These are phyloP conservation scores for Bathynomus jamesi DNA, from an alignment of 1,140 invertebrate species.

Conservation along the genomic window DNA sequence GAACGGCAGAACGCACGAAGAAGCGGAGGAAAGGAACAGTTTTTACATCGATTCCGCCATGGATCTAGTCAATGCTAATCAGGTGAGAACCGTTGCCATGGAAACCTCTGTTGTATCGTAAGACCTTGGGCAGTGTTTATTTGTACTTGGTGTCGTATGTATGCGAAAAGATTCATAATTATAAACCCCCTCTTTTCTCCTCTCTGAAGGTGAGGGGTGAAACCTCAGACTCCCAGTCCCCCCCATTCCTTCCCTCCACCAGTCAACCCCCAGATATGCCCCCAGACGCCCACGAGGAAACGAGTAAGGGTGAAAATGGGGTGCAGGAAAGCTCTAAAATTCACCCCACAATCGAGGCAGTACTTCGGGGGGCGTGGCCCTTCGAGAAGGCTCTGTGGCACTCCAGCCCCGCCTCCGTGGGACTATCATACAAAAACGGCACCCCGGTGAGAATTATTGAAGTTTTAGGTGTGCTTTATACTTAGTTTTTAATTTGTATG, in stretches of 20 bases:
- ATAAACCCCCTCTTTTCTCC: no score
- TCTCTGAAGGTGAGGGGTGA: no score
- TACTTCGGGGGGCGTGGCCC: slow-evolving; percentile 34
- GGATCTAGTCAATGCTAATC: slow-evolving; percentile 30
- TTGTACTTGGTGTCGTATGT: no score
- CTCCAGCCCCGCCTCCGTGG: slow-evolving; percentile 35
- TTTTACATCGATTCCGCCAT: slow-evolving; percentile 18
- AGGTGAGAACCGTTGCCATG: no score
- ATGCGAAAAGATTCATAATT: no score
- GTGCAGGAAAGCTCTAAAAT: slow-evolving; percentile 9
- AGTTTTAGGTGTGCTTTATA: no score
- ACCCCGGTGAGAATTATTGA: slow-evolving; percentile 20
- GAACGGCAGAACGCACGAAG: slow-evolving; percentile 6
- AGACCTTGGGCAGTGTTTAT: not conserved
- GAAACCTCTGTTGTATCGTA: not conserved
- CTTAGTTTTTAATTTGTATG: no score
- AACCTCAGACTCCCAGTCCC: slow-evolving; percentile 13
- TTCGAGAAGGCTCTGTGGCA: slow-evolving; percentile 37
- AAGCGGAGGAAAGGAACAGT: slow-evolving; percentile 1
- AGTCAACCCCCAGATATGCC: slow-evolving; percentile 12
- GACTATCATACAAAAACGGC: slow-evolving; percentile 31
- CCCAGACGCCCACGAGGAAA: slow-evolving; percentile 8
- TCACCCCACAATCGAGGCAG: slow-evolving; percentile 34
- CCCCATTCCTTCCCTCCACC: slow-evolving; percentile 9
- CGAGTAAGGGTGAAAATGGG: not conserved